Conservation (phyloP, 2,113 vertebrate species). For the Podiceps cristatus region DNA sequence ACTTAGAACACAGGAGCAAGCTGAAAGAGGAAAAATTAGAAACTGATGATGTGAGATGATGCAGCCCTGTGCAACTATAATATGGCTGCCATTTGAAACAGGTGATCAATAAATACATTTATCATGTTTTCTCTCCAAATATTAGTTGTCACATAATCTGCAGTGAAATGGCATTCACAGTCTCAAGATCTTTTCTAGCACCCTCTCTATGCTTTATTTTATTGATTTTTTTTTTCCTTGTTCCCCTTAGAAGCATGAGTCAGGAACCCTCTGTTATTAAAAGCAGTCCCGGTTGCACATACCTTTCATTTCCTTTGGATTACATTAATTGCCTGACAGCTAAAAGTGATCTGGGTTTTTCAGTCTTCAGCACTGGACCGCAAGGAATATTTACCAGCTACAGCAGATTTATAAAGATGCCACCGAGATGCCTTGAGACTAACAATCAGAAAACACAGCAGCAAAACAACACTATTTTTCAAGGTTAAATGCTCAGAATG, state of each 20-base stretch:
- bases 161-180: constrained; percentile 45
- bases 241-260: constrained; percentile 57
- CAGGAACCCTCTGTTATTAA: constrained; percentile 75
- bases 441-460: constrained; percentile 76
- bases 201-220: constrained; percentile 38
- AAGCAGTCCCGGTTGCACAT: constrained; percentile 69
- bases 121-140: constrained; percentile 23
- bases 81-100: background rate
- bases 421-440: constrained; percentile 78
- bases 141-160: constrained; percentile 4
- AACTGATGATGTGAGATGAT: background rate
- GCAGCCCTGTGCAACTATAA: background rate
- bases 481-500: constrained; percentile 81
- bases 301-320: constrained; percentile 81
- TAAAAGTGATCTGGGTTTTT: constrained; percentile 75
- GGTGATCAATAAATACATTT: constrained; percentile 17
- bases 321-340: constrained; percentile 82
- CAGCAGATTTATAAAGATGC: constrained; percentile 81
- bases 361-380: constrained; percentile 60
- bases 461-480: constrained; percentile 78
- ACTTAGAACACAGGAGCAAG: background rate
- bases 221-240: constrained; percentile 50
- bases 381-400: constrained; percentile 78
- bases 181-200: background rate
- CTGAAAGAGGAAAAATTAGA: background rate